A percentile compares a stretch with the other conserved stretches of the same genome.
Evolutionary conservation across 1,140 invertebrate species (phyloP).

Genomic region (Trichonephila inaurata): DNA sequence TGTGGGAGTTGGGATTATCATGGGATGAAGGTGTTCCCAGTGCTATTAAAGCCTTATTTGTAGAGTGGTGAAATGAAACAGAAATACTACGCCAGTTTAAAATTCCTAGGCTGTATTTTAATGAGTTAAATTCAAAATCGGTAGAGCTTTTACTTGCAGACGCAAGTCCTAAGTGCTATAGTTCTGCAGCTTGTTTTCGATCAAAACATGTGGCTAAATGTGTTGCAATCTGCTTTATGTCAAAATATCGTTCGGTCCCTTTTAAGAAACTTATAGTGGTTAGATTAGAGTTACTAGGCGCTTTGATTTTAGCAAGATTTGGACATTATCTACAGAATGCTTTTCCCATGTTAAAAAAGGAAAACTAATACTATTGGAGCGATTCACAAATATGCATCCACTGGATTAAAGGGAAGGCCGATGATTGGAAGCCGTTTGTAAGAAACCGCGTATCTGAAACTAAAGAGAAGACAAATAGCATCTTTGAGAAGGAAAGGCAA

Average conservation of each 20-base stretch:
- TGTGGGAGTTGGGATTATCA: no score
- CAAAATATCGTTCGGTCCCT: background rate
- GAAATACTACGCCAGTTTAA: background rate
- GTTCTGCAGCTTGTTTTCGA: slow-evolving; percentile 30
- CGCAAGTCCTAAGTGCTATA: background rate
- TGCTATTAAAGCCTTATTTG: no score
- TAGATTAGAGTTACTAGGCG: background rate
- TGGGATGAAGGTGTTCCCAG: no score
- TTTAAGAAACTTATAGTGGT: slow-evolving; percentile 36
- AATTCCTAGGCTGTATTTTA: slow-evolving; percentile 5
- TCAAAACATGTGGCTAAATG: background rate
- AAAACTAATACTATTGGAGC: slow-evolving; percentile 39
- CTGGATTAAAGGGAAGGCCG: background rate
- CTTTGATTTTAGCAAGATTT: slow-evolving; percentile 33
- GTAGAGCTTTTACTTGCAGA: background rate
- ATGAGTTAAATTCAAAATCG: background rate
- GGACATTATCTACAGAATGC: background rate
- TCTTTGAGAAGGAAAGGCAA: background rate
- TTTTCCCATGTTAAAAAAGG: background rate
- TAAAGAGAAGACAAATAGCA: background rate
- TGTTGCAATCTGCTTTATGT: background rate
- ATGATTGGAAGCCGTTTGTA: slow-evolving; percentile 58
- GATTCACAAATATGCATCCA: slow-evolving; percentile 59
- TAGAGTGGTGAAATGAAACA: background rate
- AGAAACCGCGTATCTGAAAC: slow-evolving; percentile 51